Percentiles rank a stretch among this genome's conserved stretches.
These are phyloP conservation scores for Unio delphinus DNA, from an alignment of 2,888 invertebrate species.

Conservation along the genomic window DNA sequence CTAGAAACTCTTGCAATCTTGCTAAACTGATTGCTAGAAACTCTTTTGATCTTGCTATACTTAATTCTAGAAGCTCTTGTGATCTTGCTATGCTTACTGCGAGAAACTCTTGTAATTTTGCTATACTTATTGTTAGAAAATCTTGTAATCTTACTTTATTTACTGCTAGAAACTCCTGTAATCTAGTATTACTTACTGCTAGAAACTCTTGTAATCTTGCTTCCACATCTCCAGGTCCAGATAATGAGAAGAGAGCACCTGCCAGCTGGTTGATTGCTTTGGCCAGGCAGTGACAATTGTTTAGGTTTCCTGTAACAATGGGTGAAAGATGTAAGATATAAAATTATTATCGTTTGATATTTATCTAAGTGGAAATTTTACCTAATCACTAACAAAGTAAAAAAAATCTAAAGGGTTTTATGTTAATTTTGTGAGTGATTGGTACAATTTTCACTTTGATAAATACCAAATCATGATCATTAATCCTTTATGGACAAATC, in stretches of 20 bases:
- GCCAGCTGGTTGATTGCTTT: conserved; percentile 78
- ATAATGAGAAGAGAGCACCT: conserved; percentile 95
- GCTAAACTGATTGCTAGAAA: conserved; percentile 80
- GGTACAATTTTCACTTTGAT: too few relatives aligned
- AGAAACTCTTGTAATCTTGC: conserved; percentile 96
- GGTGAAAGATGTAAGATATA: not conserved
- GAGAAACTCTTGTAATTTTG: conserved; percentile 95
- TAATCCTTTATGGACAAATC: too few relatives aligned
- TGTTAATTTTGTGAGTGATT: too few relatives aligned
- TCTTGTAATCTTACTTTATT: conserved; percentile 92
- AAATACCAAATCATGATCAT: too few relatives aligned
- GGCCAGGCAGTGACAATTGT: conserved; percentile 99
- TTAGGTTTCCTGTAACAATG: conserved; percentile 89
- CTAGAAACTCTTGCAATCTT: conserved; percentile 96
- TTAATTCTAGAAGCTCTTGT: conserved; percentile 87
- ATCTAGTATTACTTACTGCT: conserved; percentile 81
- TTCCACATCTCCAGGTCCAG: conserved; percentile 95
- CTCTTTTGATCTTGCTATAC: conserved; percentile 92
- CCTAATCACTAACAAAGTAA: too few relatives aligned
- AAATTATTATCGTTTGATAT: not conserved
- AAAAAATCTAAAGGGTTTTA: too few relatives aligned
- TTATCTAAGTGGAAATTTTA: too few relatives aligned
- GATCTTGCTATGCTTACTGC: conserved; percentile 83
- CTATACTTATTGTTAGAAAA: conserved; percentile 78
- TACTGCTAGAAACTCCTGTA: conserved; percentile 90